Conservation (phyloP, 2,113 vertebrate species). For the Aldabrachelys gigantea region DNA sequence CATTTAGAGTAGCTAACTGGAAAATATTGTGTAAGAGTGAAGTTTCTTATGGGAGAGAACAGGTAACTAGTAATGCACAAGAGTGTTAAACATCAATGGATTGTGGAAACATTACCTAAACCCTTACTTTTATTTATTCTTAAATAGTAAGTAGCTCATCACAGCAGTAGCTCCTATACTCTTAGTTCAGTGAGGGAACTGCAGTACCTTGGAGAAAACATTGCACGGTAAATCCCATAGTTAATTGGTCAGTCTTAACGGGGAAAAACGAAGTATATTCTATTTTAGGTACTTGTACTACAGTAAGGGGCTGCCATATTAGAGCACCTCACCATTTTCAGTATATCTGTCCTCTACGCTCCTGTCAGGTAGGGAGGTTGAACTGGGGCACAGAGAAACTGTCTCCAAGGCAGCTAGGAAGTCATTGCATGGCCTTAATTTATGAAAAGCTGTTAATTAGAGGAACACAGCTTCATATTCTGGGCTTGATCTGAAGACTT, state of each 20-base stretch:
- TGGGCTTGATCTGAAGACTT: not conserved
- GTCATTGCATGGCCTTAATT: not conserved
- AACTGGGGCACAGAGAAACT: fast-evolving
- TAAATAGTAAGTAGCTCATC: not conserved
- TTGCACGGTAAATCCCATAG: not conserved
- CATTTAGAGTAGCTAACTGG: not conserved
- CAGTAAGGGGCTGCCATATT: not conserved
- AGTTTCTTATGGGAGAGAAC: not conserved
- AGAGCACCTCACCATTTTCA: constrained; percentile 20
- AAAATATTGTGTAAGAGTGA: not conserved
- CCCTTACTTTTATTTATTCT: not conserved
- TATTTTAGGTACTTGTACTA: not conserved
- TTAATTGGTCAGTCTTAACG: not conserved
- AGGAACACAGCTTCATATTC: not conserved
- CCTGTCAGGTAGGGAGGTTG: not conserved
- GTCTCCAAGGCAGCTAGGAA: not conserved
- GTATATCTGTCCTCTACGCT: not conserved
- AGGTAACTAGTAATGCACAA: not conserved
- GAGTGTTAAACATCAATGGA: not conserved
- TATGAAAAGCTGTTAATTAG: not conserved
- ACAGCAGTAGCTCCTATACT: not conserved
- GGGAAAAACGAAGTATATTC: not conserved
- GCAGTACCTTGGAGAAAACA: not conserved
- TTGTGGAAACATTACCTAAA: not conserved
- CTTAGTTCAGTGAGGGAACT: fast-evolving